Percentiles rank a stretch among this genome's conserved stretches.
Evolutionary conservation across 2,888 invertebrate species (phyloP).

Genomic region (Hirtodrosophila cameraria): DNA sequence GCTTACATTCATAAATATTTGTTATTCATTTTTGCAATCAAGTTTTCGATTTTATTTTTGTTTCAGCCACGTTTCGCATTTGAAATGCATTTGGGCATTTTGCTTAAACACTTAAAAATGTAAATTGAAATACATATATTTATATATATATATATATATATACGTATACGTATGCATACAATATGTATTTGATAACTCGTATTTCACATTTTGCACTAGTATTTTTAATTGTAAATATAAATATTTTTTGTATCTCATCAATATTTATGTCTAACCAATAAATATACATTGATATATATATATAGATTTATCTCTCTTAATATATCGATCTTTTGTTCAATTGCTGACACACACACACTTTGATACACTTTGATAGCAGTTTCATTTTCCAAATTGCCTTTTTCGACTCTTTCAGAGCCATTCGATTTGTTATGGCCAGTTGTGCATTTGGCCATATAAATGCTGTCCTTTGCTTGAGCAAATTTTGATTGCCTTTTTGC

Average conservation of each 20-base stretch:
- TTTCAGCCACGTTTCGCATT: conserved; percentile 56
- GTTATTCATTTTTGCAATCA: conserved; percentile 56
- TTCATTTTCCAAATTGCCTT: conserved; percentile 37
- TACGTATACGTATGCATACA: too few species aligned
- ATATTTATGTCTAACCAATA: conserved; percentile 63
- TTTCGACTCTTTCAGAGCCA: conserved; percentile 28
- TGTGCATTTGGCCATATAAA: conserved; percentile 39
- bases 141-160: conserved; percentile 8
- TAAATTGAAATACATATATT: conserved; percentile 60
- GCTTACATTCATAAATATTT: conserved; percentile 54
- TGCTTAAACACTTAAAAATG: conserved; percentile 72
- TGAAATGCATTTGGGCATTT: conserved; percentile 71
- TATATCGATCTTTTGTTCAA: conserved; percentile 41
- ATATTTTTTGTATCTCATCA: conserved; percentile 55
- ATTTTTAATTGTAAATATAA: conserved; percentile 53
- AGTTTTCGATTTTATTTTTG: conserved; percentile 42
- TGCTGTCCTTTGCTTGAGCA: conserved; percentile 30
- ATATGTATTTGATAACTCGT: conserved; percentile 8
- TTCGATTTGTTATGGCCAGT: conserved; percentile 36
- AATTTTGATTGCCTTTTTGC: conserved; percentile 24
- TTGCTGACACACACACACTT: too few species aligned
- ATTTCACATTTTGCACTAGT: conserved; percentile 40
- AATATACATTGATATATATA: conserved; percentile 33
- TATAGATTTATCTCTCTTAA: conserved; percentile 24
- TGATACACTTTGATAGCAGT: conserved; percentile 54